Base-by-base conservation (phyloP, 1,140 invertebrate genomes). In the Drosophila nikananu region DNA sequence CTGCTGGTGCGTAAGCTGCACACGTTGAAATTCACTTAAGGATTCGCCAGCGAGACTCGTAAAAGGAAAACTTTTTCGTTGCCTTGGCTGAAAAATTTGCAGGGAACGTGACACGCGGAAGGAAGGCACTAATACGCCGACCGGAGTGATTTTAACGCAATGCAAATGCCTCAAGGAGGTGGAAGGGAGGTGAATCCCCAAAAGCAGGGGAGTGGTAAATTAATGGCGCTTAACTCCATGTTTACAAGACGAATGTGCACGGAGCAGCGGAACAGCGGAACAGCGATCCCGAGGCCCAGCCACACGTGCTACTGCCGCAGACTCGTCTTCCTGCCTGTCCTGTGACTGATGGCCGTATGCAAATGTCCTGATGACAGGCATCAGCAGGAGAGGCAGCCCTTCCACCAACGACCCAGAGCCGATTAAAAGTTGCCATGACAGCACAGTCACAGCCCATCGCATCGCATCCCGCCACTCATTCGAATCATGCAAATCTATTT, bases 211-310 rank as follows among this genome's bases (percentile, higher is more conserved):
- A 52, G 66, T 54, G 79, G 62, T 82, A 91, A 90, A 91, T 91
- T 90, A 90, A 90, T 90, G 86, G 81, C 86, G 82, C 86, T 90
- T 86, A 90, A 86, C 82, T 90, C 84, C 79, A 86, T 90, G 86
- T 90, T 90, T 90, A 90, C 86, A 91, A 90, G 86, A 90, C 86
- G 86, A 86, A 90, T 90, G 86, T 74, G 65, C 86, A 63, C 41
- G 57, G 41, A 57, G 54, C 23, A 63, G 44, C 44, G 51, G 51
- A 25, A 41, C 42, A 37, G 15, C 49, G 49, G 51, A 25, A 37
- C 42, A 37, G 12, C 49, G 49, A 60, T 48, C 35, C 51, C 48
- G 25, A 32, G 46, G 39, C 70, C 51, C 46, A 63, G 49, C 49
- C 27, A 19, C 51, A 32, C 30, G 64, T 65, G 67, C 55, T 46